Evolutionary conservation across 2,113 vertebrate genomes (phyloP), one percentile per base, ranked within the genome.

Genomic region (Setophaga coronata): DNA sequence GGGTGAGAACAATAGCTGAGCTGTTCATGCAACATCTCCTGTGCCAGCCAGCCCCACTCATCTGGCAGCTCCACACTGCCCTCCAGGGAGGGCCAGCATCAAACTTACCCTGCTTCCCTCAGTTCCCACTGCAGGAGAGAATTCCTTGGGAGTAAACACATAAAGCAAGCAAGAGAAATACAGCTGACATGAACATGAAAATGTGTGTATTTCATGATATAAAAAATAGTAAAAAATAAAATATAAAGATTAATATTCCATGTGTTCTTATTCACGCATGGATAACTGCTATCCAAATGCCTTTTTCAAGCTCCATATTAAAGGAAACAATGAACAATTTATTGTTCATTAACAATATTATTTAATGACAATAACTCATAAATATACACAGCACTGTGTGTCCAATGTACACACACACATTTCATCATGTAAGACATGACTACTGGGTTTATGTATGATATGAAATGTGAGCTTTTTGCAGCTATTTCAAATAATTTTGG

Each of bases 311-410:
- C 2, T 18, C 57, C 76, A 48, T 36, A 67, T 65, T 71, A 57
- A 87, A 67, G 73, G 82, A 94, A 96, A 93, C 56, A 94, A 95
- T 70, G 83, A 91, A 90, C 47, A 91, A 89, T 92, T 95, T 89
- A 74, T 53, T 53, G 51, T 18, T 53, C 10, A 53, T 29, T 29
- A 53, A 29, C 51, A 29, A 53, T 29, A 10, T 51, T 29, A 53
- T 53, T 53, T 53, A 53, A 53, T 53, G 72, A 79, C 61, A 78
- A 94, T 43, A 89, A 72, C 62, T 94, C 88, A 95, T 82, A 90
- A 95, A 91, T 95, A 93, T 48, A 65, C 54, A 61, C 81, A 88
- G 80, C 43, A 50, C 20, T 84, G 57, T 28, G 57, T 74, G 61
- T 81, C 77, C 88, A 82, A 40, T 50, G 48, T 47, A 71, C 62